Evolutionary conservation across 2,888 invertebrate genomes (phyloP).

Genomic region (Elgonia sp.): DNA sequence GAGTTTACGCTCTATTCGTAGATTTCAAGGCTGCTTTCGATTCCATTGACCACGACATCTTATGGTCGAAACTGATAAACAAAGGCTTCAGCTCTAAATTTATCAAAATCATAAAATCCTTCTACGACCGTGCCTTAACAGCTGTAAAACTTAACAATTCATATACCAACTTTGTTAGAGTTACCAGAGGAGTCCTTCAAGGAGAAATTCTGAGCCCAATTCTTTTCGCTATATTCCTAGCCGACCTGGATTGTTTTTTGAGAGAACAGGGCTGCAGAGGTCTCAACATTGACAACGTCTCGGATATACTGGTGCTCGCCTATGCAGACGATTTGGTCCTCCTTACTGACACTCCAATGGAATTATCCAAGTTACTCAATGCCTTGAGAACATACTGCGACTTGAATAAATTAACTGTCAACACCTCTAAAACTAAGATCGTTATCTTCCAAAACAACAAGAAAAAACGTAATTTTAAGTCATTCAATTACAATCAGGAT

Average conservation of each 20-base stretch:
- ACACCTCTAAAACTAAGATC: slow-evolving; percentile 1
- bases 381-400: not conserved
- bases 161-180: too few relatives aligned
- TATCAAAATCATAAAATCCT: not conserved
- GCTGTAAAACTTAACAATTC: not conserved
- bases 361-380: not conserved
- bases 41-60: not conserved
- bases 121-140: not conserved
- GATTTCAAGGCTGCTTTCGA: too few relatives aligned
- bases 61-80: not conserved
- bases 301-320: not conserved
- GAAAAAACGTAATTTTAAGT: not conserved
- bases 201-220: too few relatives aligned
- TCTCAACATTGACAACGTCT: not conserved
- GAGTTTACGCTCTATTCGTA: too few relatives aligned
- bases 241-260: not conserved
- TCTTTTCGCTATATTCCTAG: not conserved
- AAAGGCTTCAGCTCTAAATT: not conserved
- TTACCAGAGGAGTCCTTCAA: not conserved
- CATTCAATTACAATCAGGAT: not conserved
- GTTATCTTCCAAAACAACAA: too few relatives aligned
- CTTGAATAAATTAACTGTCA: not conserved
- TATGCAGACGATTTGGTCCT: slow-evolving; percentile 9
- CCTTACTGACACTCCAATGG: not conserved
- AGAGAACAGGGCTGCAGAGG: not conserved